A percentile compares a stretch with the other conserved stretches of the same genome.
Evolutionary conservation across 2,113 vertebrate genomes (phyloP).

Genomic region (Nymphicus hollandicus): DNA sequence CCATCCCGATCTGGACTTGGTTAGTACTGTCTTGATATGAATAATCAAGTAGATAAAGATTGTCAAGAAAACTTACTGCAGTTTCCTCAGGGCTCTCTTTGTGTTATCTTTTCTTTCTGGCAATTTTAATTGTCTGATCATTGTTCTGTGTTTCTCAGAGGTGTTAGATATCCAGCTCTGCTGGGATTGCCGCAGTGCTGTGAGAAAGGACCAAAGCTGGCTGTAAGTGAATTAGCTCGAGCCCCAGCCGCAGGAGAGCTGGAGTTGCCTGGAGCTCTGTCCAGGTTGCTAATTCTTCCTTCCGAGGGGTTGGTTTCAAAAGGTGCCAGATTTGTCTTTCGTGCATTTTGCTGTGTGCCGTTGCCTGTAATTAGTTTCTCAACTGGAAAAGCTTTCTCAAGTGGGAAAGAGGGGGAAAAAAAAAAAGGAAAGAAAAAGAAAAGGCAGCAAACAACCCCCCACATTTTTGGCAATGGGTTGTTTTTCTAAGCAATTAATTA

Average conservation of each 20-base stretch:
- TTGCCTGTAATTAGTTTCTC: slow-evolving; percentile 45
- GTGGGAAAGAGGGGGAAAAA: not conserved
- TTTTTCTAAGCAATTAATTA: slow-evolving; percentile 56
- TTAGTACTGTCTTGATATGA: slow-evolving; percentile 59
- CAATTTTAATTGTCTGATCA: not conserved
- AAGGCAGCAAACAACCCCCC: not conserved
- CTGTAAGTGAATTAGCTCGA: not conserved
- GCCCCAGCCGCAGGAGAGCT: slow-evolving; percentile 24
- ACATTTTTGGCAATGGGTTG: slow-evolving; percentile 46
- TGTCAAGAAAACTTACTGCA: slow-evolving; percentile 46
- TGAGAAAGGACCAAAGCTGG: slow-evolving; percentile 16
- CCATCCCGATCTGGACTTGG: slow-evolving; percentile 61
- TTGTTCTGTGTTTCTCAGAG: not conserved
- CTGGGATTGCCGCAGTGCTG: not conserved
- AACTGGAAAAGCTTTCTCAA: not conserved
- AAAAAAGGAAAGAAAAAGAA: not conserved
- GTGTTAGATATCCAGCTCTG: not conserved
- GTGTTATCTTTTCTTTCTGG: not conserved
- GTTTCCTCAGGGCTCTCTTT: slow-evolving; percentile 26
- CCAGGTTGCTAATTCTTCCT: slow-evolving; percentile 38
- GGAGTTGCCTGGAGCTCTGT: slow-evolving; percentile 13
- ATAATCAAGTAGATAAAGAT: slow-evolving; percentile 46
- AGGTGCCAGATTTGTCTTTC: slow-evolving; percentile 31
- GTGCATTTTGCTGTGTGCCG: not conserved
- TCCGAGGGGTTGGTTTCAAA: slow-evolving; percentile 8